These are phyloP conservation scores for Phenganax stokvisi DNA, from an alignment of 92 coral and sea anemone species.

Conservation along the genomic window DNA sequence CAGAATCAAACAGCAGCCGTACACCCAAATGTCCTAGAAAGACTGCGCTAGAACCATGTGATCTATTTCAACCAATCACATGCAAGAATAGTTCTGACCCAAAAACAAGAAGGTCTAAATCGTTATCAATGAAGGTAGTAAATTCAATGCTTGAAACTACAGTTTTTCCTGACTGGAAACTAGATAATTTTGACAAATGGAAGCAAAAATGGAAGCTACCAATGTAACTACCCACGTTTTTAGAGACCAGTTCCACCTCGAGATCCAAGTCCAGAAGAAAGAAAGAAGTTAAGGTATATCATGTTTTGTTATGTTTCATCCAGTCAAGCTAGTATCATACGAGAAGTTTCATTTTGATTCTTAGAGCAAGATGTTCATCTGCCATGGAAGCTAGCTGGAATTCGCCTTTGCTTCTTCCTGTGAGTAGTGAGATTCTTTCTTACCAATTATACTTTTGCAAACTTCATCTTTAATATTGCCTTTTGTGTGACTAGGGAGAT, in stretches of 20 bases:
- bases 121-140: slow-evolving; percentile 81
- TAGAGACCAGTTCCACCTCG: slow-evolving; percentile 94
- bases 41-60: slow-evolving; percentile 62
- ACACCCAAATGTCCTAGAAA: slow-evolving; percentile 38
- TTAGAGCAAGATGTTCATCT: slow-evolving; percentile 31
- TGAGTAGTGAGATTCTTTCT: neutral
- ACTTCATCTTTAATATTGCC: neutral
- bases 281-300: slow-evolving; percentile 70
- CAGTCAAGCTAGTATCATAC: neutral
- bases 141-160: neutral
- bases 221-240: neutral
- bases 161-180: neutral
- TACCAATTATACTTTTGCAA: neutral
- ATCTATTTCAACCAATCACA: slow-evolving; percentile 63
- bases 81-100: slow-evolving; percentile 41
- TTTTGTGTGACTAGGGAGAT: slow-evolving; percentile 20
- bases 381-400: slow-evolving; percentile 35
- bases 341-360: neutral
- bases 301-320: neutral
- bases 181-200: neutral
- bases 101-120: slow-evolving; percentile 46
- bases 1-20: too few species aligned
- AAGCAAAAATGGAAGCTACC: neutral
- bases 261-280: slow-evolving; percentile 87
- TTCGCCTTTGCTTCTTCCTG: slow-evolving; percentile 34